Conservation (phyloP, 2,113 vertebrate species). For the Synodontis membranacea region DNA sequence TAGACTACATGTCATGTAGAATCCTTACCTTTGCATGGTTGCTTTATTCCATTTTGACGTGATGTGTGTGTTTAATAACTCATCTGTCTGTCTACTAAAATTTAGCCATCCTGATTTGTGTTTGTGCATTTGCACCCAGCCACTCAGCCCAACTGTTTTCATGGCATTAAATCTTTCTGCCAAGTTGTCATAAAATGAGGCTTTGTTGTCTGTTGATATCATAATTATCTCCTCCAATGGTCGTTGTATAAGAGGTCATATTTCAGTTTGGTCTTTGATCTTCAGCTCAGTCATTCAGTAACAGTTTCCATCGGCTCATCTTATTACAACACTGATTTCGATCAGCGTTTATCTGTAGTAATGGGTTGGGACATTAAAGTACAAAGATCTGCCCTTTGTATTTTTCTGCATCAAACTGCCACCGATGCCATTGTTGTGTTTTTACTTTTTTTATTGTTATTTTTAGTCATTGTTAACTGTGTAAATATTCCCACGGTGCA, state of each 20-base stretch:
- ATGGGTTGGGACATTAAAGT: not conserved
- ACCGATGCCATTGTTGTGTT: slow-evolving; percentile 65
- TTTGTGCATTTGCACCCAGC: not conserved
- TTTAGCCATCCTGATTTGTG: not conserved
- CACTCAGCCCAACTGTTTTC: not conserved
- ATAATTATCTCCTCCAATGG: not conserved
- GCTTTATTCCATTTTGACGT: not conserved
- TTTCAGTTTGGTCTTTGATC: slow-evolving; percentile 2
- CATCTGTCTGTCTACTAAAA: not conserved
- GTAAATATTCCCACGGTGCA: slow-evolving; percentile 52
- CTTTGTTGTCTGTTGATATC: slow-evolving; percentile 30
- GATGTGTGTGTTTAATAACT: not conserved
- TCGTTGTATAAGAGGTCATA: slow-evolving; percentile 15
- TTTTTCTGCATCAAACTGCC: slow-evolving; percentile 77
- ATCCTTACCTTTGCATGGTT: slow-evolving; percentile 1
- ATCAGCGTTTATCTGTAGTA: not conserved
- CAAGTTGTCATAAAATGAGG: not conserved
- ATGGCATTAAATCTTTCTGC: not conserved
- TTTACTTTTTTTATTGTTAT: slow-evolving; percentile 8
- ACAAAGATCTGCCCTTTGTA: not conserved
- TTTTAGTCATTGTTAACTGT: slow-evolving; percentile 20
- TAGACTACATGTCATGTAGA: slow-evolving; percentile 21
- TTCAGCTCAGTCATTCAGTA: slow-evolving; percentile 19
- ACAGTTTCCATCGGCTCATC: not conserved
- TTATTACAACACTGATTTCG: not conserved